Base-by-base conservation (phyloP, 2,888 invertebrate genomes). In the Melanchra persicariae region DNA sequence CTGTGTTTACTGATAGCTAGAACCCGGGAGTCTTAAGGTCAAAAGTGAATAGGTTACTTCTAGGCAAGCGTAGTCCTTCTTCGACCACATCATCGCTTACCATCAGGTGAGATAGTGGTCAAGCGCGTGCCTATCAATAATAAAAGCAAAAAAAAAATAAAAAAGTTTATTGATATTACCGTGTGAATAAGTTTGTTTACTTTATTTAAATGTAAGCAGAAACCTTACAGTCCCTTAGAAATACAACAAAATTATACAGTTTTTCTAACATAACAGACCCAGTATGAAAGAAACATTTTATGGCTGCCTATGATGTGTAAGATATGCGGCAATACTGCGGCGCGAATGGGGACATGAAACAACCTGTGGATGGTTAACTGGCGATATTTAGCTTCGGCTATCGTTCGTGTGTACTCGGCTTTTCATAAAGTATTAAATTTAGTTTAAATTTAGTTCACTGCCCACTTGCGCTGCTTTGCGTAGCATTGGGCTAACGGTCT, bases 221-320 rank as follows among this genome's bases (percentile, higher is more conserved):
- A 17, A 26, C 8, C 7, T 7, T 37, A 30, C 8, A 19, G 17
- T 40, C 22, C 7, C 3, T 10, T 52, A 2, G 15, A 58, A 34
- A 22, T 8, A 52, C 7, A 17, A 19, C 19, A 54, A 12, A 9
- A 69, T 55, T 67, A 63, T 66, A 49, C 62, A 64, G 4, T 24
- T 54, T 34, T 10, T 59, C 51, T 57, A 7, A 51, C 58, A 51
- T 17, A 3, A 24, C 24, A 24, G 24, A 60, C 49, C 12, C 2
- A 62, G 64, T 70, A 67, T 73, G 47, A 26, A 37, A 61, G 5
- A 51, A 58, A 80, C 71, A 78, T 86, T 87, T 79, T 74, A 73
- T 67, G 45, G 26, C 49, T 76, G 65, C 86, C 87, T 87, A 87
- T 84, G 83, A 85, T 47, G 82, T 87, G 86, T 83, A 75, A 83